Evolutionary conservation across 2,113 vertebrate species (phyloP).

Genomic region (Mesitornis unicolor): DNA sequence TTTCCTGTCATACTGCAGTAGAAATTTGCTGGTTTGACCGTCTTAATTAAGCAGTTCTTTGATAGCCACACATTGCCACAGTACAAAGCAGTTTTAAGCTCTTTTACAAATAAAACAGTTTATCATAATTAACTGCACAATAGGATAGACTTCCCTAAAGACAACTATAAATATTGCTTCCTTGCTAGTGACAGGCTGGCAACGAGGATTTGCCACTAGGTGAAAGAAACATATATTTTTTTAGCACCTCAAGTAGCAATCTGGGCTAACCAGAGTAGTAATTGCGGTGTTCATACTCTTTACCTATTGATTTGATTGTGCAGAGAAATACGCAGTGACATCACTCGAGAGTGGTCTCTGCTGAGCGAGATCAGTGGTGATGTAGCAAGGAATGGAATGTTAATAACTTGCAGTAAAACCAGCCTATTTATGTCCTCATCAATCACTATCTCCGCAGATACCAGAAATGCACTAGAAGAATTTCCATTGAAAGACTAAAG

Average conservation of each 20-base stretch:
- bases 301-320: not conserved
- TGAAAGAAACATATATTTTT: not conserved
- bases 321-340: not conserved
- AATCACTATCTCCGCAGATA: not conserved
- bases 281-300: not conserved
- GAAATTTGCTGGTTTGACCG: not conserved
- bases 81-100: not conserved
- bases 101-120: slow-evolving; percentile 47
- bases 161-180: slow-evolving; percentile 45
- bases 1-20: not conserved
- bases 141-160: slow-evolving; percentile 30
- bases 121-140: slow-evolving; percentile 38
- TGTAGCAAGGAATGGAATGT: not conserved
- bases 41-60: not conserved
- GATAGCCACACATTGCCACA: not conserved
- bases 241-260: not conserved
- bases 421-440: not conserved
- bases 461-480: not conserved
- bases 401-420: not conserved
- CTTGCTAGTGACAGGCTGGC: not conserved
- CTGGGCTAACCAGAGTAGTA: not conserved
- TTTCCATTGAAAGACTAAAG: not conserved
- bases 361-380: not conserved
- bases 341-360: not conserved
- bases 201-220: slow-evolving; percentile 11